phyloP scores from a whole-genome alignment of 1,140 invertebrate species.

The Nebria ingens region DNA sequence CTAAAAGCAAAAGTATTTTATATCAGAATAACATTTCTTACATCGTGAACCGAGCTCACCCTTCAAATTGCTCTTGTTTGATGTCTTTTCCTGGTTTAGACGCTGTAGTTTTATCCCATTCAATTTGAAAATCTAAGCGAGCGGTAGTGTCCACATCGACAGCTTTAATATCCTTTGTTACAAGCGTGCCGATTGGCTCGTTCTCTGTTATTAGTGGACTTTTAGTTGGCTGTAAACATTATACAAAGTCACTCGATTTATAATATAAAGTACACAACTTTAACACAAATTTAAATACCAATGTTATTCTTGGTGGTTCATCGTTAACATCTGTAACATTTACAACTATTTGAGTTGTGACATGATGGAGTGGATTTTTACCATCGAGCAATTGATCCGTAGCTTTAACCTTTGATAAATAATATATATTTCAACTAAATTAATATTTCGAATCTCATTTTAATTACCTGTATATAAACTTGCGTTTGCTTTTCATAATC shows the following conservation, averaged over 20 bases:
- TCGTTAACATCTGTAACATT: conserved; percentile 46
- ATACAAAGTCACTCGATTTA: background rate
- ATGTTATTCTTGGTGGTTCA: conserved; percentile 38
- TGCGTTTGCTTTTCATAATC: conserved; percentile 45
- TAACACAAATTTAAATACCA: no score
- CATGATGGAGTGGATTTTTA: conserved; percentile 30
- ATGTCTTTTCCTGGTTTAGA: conserved; percentile 39
- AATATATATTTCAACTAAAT: no score
- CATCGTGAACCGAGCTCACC: conserved; percentile 20
- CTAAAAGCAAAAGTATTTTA: conserved; percentile 1
- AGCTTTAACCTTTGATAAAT: conserved; percentile 18
- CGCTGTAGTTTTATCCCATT: conserved; percentile 42
- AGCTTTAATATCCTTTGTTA: conserved; percentile 36
- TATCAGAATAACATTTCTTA: background rate
- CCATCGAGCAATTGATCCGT: conserved; percentile 34
- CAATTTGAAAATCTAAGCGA: conserved; percentile 38
- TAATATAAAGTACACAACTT: conserved; percentile 14
- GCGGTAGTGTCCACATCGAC: conserved; percentile 43
- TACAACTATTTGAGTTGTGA: conserved; percentile 40
- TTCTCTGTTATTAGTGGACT: conserved; percentile 42
- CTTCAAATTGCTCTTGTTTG: conserved; percentile 24
- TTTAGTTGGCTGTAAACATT: conserved; percentile 4
- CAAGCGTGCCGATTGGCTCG: conserved; percentile 30
- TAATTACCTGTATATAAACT: conserved; percentile 40
- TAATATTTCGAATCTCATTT: no score